Evolutionary conservation across 2,888 invertebrate genomes (phyloP).

Genomic region (Euzetes globulus): DNA sequence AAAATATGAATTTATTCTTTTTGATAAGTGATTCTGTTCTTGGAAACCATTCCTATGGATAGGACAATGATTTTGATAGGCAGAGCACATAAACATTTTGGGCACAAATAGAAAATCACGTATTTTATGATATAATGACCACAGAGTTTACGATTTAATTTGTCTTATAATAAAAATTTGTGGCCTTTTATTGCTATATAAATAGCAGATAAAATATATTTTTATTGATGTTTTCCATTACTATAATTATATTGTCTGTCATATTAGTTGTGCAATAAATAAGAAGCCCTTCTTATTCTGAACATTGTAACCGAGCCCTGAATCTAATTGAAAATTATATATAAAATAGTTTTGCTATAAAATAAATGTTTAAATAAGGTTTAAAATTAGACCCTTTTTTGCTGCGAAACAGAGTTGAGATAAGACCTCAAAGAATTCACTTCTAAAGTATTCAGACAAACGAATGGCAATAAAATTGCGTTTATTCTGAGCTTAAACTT

Average conservation of each 20-base stretch:
- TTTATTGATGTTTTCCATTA: conserved; percentile 26
- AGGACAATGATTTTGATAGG: too few species aligned
- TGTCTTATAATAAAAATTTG: conserved; percentile 17
- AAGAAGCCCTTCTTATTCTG: background rate
- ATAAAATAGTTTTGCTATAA: background rate
- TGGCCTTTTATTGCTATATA: conserved; percentile 8
- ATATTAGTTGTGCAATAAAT: background rate
- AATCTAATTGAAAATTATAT: background rate
- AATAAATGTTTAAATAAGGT: background rate
- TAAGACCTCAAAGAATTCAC: too few species aligned
- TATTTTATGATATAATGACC: conserved; percentile 6
- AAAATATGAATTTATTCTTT: too few species aligned
- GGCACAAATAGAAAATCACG: conserved; percentile 3
- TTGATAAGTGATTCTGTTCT: too few species aligned
- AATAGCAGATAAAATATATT: conserved; percentile 14
- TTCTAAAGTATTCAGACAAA: too few species aligned
- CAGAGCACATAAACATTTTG: too few species aligned
- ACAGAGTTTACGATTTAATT: conserved; percentile 24
- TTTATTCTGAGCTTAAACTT: too few species aligned
- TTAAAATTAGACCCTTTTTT: background rate
- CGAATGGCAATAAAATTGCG: too few species aligned
- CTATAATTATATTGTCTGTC: conserved; percentile 22
- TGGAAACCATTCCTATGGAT: too few species aligned
- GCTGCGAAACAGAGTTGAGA: too few species aligned
- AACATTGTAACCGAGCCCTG: background rate